A percentile compares a stretch with the other conserved stretches of the same genome.
Conservation (phyloP, 2,888 invertebrate species). For the Acrobasis consociella region DNA sequence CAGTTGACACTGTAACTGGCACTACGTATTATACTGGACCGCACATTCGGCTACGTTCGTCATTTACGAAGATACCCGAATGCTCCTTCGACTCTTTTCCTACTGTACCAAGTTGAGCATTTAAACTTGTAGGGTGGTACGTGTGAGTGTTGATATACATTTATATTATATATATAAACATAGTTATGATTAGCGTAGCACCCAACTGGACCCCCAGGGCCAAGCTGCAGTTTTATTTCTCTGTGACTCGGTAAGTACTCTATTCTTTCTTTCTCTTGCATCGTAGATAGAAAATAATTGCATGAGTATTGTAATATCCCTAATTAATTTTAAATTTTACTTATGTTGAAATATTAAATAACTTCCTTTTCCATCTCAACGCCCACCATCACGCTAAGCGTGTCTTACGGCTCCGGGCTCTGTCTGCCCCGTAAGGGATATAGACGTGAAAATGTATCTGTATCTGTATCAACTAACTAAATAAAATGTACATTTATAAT, state of each 20-base stretch:
- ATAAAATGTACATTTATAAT: no score
- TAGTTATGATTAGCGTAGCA: slow-evolving; percentile 42
- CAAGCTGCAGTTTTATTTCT: slow-evolving; percentile 58
- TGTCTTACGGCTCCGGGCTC: no score
- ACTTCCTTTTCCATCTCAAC: no score
- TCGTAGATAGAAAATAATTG: slow-evolving; percentile 18
- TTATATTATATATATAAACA: slow-evolving; percentile 36
- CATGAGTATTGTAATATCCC: no score
- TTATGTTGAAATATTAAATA: no score
- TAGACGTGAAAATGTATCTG: no score
- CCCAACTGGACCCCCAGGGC: slow-evolving; percentile 52
- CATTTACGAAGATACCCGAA: not conserved
- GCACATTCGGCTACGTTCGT: not conserved
- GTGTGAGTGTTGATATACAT: slow-evolving; percentile 34
- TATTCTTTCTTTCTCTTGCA: slow-evolving; percentile 29
- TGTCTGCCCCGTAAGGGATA: no score
- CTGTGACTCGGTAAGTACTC: slow-evolving; percentile 67
- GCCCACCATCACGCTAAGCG: no score
- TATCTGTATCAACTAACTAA: no score
- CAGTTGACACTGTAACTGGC: not conserved
- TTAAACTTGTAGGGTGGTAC: slow-evolving; percentile 42
- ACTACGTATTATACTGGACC: not conserved
- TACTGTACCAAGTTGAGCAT: slow-evolving; percentile 49
- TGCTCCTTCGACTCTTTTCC: not conserved
- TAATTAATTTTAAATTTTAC: no score